Base-by-base conservation (phyloP, 2,797 vertebrate species). In the Hydrophis major region DNA sequence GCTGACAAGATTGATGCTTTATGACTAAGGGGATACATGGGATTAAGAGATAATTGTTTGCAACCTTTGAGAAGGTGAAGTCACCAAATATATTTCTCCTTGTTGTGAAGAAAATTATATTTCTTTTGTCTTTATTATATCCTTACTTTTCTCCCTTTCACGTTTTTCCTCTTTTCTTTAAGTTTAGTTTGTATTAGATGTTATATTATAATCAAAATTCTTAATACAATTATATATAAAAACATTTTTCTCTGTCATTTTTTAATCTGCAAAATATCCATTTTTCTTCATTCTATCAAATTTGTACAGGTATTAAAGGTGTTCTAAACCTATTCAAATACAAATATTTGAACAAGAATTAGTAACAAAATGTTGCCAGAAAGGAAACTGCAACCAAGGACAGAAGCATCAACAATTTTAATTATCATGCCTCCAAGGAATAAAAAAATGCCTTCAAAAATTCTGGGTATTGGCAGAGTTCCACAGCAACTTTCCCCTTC, bases 381-480 rank as follows among this genome's bases (percentile, higher is more conserved):
- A 66, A 55, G 28, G 20, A 91, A 63, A 87, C 10, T 25, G 83
- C 78, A 87, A 4, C 61, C 63, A 87, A 91, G 37, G 42, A 50
- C 59, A 28, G 86, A 37, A 20, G 47, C 47, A 87, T 91, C 28
- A 87, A 50, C 83, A 63, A 42, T 87, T 87, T 42, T 22, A 28
- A 61, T 56, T 47, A 25, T 13, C 13, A 87, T 42, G 42, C 55
- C 28, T 47, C 63, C 4, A 4, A 92, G 25, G 32, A 88, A 16
- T 78, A 50, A 20, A 89, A 89, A 83, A 50, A 60, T 89, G 42
- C 28, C 50, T 92, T 89, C 63, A 92, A 92, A 92, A 60, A 56
- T 66, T 50, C 27, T 66, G 28, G n/a, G 14, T 69, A 69, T 16
- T 69, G 66, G n/a, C 69, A 78, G 6, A 78, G 18, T 42, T 42